These are phyloP conservation scores for Eunapius fragilis DNA, from an alignment of 37 sponge, comb jelly and placozoan genomes.

Conservation along the genomic window DNA sequence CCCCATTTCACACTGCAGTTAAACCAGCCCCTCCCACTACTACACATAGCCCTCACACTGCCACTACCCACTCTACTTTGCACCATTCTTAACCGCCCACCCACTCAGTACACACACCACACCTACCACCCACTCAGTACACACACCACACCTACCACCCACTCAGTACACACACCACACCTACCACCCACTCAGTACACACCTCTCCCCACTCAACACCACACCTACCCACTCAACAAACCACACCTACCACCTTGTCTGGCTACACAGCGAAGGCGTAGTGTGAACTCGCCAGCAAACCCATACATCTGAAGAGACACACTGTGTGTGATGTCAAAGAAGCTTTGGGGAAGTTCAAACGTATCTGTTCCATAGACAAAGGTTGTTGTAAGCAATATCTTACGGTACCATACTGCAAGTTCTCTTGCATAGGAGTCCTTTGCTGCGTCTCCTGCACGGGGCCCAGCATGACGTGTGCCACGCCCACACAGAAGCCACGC, in stretches of 20 bases:
- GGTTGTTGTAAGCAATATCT: neutral
- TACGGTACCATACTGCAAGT: conserved; percentile 11
- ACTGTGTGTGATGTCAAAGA: neutral
- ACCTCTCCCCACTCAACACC: neutral
- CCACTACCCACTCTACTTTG: neutral
- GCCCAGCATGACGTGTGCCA: too few relatives aligned
- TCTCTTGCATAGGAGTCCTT: conserved; percentile 1
- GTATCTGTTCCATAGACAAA: neutral
- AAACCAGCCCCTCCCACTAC: neutral
- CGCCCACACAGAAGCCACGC: neutral
- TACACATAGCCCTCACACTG: neutral
- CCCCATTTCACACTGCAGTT: neutral
- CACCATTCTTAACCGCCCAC: neutral
- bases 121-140: neutral
- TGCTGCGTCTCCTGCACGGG: conserved; percentile 5
- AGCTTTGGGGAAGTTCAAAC: neutral
- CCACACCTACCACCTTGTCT: neutral
- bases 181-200: neutral
- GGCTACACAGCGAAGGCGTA: neutral
- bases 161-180: neutral
- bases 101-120: neutral
- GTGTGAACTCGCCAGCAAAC: neutral
- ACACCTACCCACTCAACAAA: neutral
- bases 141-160: neutral
- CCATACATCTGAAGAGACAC: neutral